Conservation (phyloP, 2,888 invertebrate genomes). For the Luffia ferchaultella region DNA sequence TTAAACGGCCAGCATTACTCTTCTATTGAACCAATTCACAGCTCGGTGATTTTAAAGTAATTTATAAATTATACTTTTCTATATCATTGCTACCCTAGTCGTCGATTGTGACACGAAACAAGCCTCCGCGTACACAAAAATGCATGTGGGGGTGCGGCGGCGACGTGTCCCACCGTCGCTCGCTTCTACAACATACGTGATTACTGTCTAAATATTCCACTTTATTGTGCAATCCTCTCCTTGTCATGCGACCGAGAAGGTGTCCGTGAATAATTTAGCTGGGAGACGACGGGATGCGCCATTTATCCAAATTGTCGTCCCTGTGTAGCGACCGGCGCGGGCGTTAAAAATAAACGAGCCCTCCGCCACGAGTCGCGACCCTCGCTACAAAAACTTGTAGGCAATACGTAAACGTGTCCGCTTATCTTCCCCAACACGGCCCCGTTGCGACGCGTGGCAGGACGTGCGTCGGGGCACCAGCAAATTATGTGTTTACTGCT, state of each 20-base stretch:
- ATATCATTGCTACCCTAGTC: no score
- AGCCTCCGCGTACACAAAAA: no score
- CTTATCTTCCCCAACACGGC: not conserved
- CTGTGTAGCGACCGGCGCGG: slow-evolving; percentile 25
- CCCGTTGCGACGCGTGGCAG: not conserved
- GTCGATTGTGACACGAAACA: no score
- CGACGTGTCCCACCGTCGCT: not conserved
- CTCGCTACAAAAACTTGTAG: slow-evolving; percentile 21
- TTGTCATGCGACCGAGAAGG: slow-evolving; percentile 36
- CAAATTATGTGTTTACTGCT: not conserved
- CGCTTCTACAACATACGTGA: slow-evolving; percentile 33
- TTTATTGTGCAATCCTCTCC: slow-evolving; percentile 53
- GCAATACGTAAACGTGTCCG: slow-evolving; percentile 1
- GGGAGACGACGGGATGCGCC: slow-evolving; percentile 43
- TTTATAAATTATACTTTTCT: no score
- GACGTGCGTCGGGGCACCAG: no score
- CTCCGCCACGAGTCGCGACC: slow-evolving; percentile 36
- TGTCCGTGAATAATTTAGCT: slow-evolving; percentile 49
- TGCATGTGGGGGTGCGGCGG: no score
- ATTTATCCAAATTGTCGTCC: slow-evolving; percentile 59
- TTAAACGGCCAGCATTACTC: no score
- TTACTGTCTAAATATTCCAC: slow-evolving; percentile 57
- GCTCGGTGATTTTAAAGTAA: no score
- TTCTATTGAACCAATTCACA: no score
- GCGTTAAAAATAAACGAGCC: slow-evolving; percentile 51